Evolutionary conservation across 2,797 vertebrate species (phyloP).

Genomic region (Remorina albescens): DNA sequence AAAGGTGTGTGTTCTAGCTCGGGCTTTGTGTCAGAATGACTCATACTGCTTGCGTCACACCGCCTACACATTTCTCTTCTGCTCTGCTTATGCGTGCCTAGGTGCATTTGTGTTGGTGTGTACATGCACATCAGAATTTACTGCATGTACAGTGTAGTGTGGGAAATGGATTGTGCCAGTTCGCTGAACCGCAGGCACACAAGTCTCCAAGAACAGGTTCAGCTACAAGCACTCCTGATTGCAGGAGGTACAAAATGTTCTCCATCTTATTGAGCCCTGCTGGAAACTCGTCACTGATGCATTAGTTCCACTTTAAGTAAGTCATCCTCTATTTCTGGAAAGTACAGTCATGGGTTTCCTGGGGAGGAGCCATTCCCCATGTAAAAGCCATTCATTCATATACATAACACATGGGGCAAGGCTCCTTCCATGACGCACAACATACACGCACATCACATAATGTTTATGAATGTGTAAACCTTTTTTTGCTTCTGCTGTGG

Average conservation of each 20-base stretch:
- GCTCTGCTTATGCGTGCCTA: conserved; percentile 44
- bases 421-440: conserved; percentile 77
- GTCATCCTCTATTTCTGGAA: conserved; percentile 79
- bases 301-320: conserved; percentile 74
- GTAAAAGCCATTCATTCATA: conserved; percentile 79
- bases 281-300: conserved; percentile 69
- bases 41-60: conserved; percentile 80
- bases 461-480: conserved; percentile 74
- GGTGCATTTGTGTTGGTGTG: conserved; percentile 17
- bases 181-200: conserved; percentile 22
- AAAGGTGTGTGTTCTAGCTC: conserved; percentile 55
- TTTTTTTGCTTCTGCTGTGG: conserved; percentile 56
- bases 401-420: conserved; percentile 60
- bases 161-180: conserved; percentile 42
- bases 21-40: conserved; percentile 72
- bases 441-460: conserved; percentile 67
- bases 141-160: conserved; percentile 24
- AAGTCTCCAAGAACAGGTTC: conserved; percentile 42
- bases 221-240: conserved; percentile 28
- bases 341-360: conserved; percentile 72
- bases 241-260: conserved; percentile 32
- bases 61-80: conserved; percentile 64
- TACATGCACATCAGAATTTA: conserved; percentile 15
- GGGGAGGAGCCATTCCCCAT: conserved; percentile 61
- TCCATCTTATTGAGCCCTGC: conserved; percentile 47